Evolutionary conservation across 2,797 vertebrate species (phyloP).

Genomic region (Gambelia wislizenii): DNA sequence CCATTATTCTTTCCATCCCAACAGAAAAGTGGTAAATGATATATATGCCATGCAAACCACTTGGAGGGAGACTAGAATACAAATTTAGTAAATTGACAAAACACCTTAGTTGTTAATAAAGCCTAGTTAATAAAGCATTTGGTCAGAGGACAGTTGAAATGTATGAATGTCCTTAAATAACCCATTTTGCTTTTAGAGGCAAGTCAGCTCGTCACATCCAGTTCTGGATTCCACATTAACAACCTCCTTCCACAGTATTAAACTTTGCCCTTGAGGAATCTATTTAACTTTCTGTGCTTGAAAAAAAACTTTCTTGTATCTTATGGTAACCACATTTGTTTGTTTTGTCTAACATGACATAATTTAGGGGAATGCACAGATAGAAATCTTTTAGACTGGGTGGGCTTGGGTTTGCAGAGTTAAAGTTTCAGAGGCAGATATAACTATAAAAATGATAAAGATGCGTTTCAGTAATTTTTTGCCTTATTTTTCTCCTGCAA

Average conservation of each 20-base stretch:
- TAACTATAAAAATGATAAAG: slow-evolving; percentile 40
- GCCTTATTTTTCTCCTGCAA: slow-evolving; percentile 49
- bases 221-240: slow-evolving; percentile 84
- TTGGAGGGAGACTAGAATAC: not conserved
- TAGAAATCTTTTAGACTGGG: slow-evolving; percentile 50
- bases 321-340: slow-evolving; percentile 50
- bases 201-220: slow-evolving; percentile 79
- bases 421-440: slow-evolving; percentile 2
- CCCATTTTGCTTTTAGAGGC: slow-evolving; percentile 73
- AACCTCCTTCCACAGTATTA: slow-evolving; percentile 80
- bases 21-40: not conserved
- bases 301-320: slow-evolving; percentile 72
- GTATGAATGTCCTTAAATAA: slow-evolving; percentile 81
- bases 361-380: slow-evolving; percentile 61
- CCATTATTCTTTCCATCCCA: too few relatives aligned
- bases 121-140: slow-evolving; percentile 42
- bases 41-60: not conserved
- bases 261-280: slow-evolving; percentile 82
- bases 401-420: slow-evolving; percentile 51
- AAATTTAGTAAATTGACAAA: not conserved
- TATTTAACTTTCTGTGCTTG: slow-evolving; percentile 80
- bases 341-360: slow-evolving; percentile 62
- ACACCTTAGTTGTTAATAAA: slow-evolving; percentile 39
- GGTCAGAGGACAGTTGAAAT: slow-evolving; percentile 59
- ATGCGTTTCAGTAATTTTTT: slow-evolving; percentile 44